Percentiles rank a stretch among this genome's conserved stretches.
phyloP scores from a whole-genome alignment of 2,797 vertebrate genomes.

The Notamacropus eugenii region DNA sequence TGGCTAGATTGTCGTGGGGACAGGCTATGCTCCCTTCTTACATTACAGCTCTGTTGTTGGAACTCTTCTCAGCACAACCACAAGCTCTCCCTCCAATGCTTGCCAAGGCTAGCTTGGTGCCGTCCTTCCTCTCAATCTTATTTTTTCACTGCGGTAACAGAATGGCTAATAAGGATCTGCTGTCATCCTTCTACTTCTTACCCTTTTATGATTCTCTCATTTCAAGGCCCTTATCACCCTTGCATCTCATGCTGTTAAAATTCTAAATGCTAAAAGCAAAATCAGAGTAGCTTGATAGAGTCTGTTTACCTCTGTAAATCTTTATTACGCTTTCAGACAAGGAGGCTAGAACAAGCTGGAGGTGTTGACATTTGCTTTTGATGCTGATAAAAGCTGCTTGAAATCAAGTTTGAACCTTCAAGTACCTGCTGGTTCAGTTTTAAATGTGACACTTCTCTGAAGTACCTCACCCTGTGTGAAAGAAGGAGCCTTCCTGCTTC shows the following conservation, averaged over 20 bases:
- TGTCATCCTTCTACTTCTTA: neutral
- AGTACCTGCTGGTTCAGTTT: constrained; percentile 59
- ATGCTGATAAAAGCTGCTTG: constrained; percentile 67
- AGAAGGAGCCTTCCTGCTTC: constrained; percentile 29
- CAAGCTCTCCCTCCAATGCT: neutral
- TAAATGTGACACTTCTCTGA: constrained; percentile 60
- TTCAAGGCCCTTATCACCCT: neutral
- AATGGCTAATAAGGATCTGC: neutral
- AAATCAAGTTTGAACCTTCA: constrained; percentile 71
- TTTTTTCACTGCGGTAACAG: neutral
- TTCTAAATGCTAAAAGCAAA: constrained; percentile 48
- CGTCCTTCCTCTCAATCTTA: neutral
- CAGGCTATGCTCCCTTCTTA: neutral
- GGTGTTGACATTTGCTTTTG: constrained; percentile 67
- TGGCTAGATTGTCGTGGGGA: neutral
- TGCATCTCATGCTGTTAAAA: neutral
- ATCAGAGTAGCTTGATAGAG: constrained; percentile 39
- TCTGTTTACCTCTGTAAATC: constrained; percentile 62
- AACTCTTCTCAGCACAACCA: no score
- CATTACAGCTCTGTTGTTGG: neutral
- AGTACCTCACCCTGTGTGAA: constrained; percentile 37
- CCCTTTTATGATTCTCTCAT: neutral
- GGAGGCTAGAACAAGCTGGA: constrained; percentile 34
- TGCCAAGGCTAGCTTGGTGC: neutral
- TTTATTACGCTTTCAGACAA: constrained; percentile 52